Conservation (phyloP, 2,888 invertebrate genomes). For the Philopedon plagiatum region DNA sequence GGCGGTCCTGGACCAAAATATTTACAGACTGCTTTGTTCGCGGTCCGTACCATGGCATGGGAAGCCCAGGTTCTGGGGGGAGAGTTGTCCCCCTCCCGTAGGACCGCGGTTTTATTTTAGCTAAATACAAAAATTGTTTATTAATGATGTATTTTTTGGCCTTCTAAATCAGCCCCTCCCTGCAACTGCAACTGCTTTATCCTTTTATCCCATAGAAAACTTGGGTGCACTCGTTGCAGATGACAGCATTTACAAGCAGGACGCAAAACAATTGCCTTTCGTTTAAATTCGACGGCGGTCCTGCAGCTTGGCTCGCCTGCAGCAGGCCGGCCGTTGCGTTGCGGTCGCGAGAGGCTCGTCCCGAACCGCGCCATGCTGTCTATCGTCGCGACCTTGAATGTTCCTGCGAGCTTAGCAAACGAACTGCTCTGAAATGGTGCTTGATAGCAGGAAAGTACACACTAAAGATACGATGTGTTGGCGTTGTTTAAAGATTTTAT, state of each 20-base stretch:
- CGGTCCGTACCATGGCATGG: too few relatives aligned
- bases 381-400: slow-evolving; percentile 47
- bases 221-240: not conserved
- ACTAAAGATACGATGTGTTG: not conserved
- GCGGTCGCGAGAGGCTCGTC: slow-evolving; percentile 37
- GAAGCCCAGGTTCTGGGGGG: too few relatives aligned
- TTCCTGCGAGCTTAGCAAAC: slow-evolving; percentile 24
- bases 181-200: too few relatives aligned
- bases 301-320: slow-evolving; percentile 31
- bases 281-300: slow-evolving; percentile 15
- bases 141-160: too few relatives aligned
- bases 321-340: slow-evolving; percentile 12
- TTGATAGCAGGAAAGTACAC: slow-evolving; percentile 31
- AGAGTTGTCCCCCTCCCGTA: too few relatives aligned
- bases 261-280: slow-evolving; percentile 3
- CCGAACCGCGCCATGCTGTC: slow-evolving; percentile 47
- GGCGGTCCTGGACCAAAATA: too few relatives aligned
- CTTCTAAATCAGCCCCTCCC: too few relatives aligned
- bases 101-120: too few relatives aligned
- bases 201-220: not conserved
- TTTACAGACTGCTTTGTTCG: too few relatives aligned
- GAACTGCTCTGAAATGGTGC: slow-evolving; percentile 21
- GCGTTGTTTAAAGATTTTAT: not conserved
- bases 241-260: slow-evolving; percentile 10
- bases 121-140: too few relatives aligned